These are phyloP conservation scores for Chrysoperla carnea DNA, from an alignment of 1,140 invertebrate species.

Conservation along the genomic window DNA sequence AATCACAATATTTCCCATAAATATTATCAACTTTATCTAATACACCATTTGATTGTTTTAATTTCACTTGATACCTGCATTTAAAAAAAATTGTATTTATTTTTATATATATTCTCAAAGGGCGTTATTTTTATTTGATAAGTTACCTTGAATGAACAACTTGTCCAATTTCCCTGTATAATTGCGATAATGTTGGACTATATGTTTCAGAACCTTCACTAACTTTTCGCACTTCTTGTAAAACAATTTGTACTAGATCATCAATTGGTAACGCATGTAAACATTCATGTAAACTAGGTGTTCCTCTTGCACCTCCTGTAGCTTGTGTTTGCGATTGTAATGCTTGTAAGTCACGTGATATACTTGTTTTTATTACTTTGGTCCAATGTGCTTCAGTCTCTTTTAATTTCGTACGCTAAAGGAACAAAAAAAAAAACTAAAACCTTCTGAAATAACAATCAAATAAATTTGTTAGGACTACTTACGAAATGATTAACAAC, in stretches of 20 bases:
- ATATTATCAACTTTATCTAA: slow-evolving; percentile 45
- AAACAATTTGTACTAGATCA: slow-evolving; percentile 19
- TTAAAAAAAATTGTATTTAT: slow-evolving; percentile 9
- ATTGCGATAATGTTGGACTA: slow-evolving; percentile 42
- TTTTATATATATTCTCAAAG: neutral
- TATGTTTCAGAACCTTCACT: slow-evolving; percentile 61
- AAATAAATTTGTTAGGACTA: too few species aligned
- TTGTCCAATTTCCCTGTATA: slow-evolving; percentile 51
- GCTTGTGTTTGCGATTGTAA: neutral
- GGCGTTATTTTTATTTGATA: slow-evolving; percentile 5
- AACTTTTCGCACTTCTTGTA: slow-evolving; percentile 46
- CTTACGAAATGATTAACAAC: slow-evolving; percentile 3
- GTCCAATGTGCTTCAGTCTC: neutral
- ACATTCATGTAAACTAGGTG: neutral
- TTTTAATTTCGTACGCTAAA: slow-evolving; percentile 14
- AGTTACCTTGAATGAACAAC: slow-evolving; percentile 40
- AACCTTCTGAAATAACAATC: too few species aligned
- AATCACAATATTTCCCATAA: slow-evolving; percentile 50
- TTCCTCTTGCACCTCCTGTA: neutral
- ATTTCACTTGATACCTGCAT: slow-evolving; percentile 40
- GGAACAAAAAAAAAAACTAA: slow-evolving; percentile 3
- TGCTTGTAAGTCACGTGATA: neutral
- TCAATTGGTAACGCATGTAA: slow-evolving; percentile 3
- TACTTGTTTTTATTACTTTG: neutral
- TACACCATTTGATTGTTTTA: slow-evolving; percentile 41